These are phyloP conservation scores for Phortica magna DNA, from an alignment of 2,888 invertebrate species.

Conservation along the genomic window DNA sequence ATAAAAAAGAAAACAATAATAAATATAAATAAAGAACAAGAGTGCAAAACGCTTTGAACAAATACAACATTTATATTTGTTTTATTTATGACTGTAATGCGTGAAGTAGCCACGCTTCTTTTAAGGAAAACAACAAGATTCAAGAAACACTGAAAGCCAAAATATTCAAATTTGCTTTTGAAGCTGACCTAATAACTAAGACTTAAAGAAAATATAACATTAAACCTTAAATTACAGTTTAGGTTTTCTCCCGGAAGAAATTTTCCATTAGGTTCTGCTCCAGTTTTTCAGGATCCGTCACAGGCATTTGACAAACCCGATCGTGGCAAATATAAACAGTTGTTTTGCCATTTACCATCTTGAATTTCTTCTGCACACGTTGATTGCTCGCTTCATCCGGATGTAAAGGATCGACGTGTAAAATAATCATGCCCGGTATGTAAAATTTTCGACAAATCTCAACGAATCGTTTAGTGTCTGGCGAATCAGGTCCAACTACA, in stretches of 20 bases:
- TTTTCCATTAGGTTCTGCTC: slow-evolving; percentile 74
- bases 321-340: slow-evolving; percentile 78
- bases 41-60: slow-evolving; percentile 38
- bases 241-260: slow-evolving; percentile 65
- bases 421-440: slow-evolving; percentile 76
- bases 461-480: slow-evolving; percentile 70
- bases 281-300: slow-evolving; percentile 73
- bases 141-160: slow-evolving; percentile 60
- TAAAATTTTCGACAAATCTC: slow-evolving; percentile 75
- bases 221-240: slow-evolving; percentile 7
- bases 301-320: slow-evolving; percentile 76
- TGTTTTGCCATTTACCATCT: slow-evolving; percentile 75
- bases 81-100: slow-evolving; percentile 25
- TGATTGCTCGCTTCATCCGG: slow-evolving; percentile 66
- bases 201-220: not conserved
- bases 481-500: slow-evolving; percentile 76
- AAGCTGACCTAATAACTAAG: not conserved
- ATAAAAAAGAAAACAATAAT: too few species aligned
- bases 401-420: slow-evolving; percentile 73
- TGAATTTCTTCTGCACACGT: slow-evolving; percentile 74
- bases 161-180: not conserved
- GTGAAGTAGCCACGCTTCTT: not conserved
- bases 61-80: slow-evolving; percentile 34
- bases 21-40: slow-evolving; percentile 29
- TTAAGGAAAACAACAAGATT: slow-evolving; percentile 52